Base-by-base conservation (phyloP, 2,888 invertebrate species). In the Meteorus colon region DNA sequence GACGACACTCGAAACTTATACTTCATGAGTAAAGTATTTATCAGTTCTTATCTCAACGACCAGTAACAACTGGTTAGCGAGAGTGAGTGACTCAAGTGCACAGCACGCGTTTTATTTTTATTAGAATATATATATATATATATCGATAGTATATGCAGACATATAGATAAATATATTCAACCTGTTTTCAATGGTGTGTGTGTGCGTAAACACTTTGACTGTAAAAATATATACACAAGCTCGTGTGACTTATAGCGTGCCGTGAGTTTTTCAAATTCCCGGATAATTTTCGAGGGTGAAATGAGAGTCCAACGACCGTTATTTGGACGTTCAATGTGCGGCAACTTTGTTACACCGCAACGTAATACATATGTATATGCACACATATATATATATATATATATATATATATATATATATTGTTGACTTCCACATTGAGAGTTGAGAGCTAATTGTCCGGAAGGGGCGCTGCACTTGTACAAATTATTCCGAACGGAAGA, bases 401-500 rank as follows among this genome's bases (percentile, higher is more conserved):
- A n/a, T n/a, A n/a, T n/a, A n/a, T 65, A 37, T 37, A 41, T 34
- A 16, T 65, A 37, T 65, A 24, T 65, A 29, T 31, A 16, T 29
- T 16, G 34, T 19, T 37, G 19, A 55, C 55, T 55, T 55, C 10
- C n/a, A 19, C 19, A n/a, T 55, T 34, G n/a, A 70, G 19, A 27
- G 59, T 34, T 55, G 55, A 48, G 27, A 72, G 63, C 72, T 72
- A 72, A 72, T 72, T 72, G 72, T 62, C 68, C 67, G 70, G 75
- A 66, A 74, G 72, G 55, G 60, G 55, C 19, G 55, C 55, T 65
- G 68, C 69, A 73, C 60, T 72, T 77, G 77, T 75, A 75, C 71
- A 81, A 85, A 84, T 83, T 81, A 81, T 82, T 80, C 73, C 77
- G 37, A 72, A 75, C 80, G 81, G 81, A 81, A 78, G 76, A 51